Evolutionary conservation across 2,888 invertebrate genomes (phyloP).

Genomic region (Anticlea derivata): DNA sequence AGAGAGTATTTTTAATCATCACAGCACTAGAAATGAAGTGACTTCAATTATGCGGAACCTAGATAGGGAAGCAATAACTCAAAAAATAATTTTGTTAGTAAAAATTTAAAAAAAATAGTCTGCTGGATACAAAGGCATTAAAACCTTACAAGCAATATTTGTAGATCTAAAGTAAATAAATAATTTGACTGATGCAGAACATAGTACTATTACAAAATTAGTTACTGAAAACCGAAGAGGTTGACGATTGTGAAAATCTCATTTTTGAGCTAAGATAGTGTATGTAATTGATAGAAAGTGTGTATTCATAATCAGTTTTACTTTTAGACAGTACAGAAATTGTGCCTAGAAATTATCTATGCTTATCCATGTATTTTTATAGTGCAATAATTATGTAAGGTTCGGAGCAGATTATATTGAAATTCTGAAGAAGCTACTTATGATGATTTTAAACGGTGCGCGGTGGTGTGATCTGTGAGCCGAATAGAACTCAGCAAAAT

Average conservation of each 20-base stretch:
- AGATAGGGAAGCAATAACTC: not conserved
- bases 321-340: conserved; percentile 75
- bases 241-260: conserved; percentile 38
- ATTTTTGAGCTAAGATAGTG: conserved; percentile 53
- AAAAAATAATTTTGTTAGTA: no score
- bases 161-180: conserved; percentile 10
- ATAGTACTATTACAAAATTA: conserved; percentile 20
- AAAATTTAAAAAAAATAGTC: not conserved
- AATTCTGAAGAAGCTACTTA: conserved; percentile 25
- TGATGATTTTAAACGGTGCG: conserved; percentile 7
- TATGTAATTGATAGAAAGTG: conserved; percentile 65
- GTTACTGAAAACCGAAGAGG: conserved; percentile 22
- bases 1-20: not conserved
- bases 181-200: conserved; percentile 24
- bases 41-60: conserved; percentile 1
- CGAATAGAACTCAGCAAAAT: conserved; percentile 27
- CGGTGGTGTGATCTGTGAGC: conserved; percentile 15
- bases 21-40: not conserved
- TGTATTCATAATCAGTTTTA: conserved; percentile 67
- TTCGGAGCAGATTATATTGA: conserved; percentile 61
- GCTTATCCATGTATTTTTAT: conserved; percentile 80
- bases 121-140: conserved; percentile 10
- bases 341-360: conserved; percentile 77
- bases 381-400: conserved; percentile 70
- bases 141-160: conserved; percentile 20